Evolutionary conservation across 2,113 vertebrate species (phyloP).

Genomic region (Triplophysa dalaica): DNA sequence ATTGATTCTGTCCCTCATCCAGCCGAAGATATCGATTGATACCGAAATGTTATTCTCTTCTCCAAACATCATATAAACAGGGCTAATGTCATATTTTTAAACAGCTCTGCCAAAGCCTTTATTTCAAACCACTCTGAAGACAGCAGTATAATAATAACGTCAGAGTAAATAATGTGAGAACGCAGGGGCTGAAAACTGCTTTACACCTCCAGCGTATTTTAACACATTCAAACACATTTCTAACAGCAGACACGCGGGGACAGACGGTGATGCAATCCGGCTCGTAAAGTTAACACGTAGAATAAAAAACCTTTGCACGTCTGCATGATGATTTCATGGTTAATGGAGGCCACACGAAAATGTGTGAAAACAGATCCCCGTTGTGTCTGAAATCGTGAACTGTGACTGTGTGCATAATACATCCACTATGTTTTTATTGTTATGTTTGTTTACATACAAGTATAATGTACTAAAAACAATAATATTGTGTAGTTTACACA

Average conservation of each 20-base stretch:
- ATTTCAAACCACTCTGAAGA: neutral
- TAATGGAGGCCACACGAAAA: neutral
- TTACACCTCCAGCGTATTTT: neutral
- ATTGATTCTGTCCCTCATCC: neutral
- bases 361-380: neutral
- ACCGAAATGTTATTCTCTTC: neutral
- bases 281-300: neutral
- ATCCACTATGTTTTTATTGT: no score
- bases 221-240: neutral
- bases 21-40: neutral
- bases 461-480: no score
- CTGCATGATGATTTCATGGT: neutral
- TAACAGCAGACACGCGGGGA: neutral
- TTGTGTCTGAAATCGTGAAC: neutral
- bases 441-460: no score
- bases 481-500: no score
- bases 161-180: neutral
- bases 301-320: neutral
- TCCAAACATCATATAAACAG: neutral
- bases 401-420: no score
- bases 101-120: neutral
- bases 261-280: neutral
- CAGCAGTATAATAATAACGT: neutral
- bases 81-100: neutral
- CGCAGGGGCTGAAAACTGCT: neutral